Evolutionary conservation across 2,888 invertebrate genomes (phyloP).

Genomic region (Nomada hirtipes): DNA sequence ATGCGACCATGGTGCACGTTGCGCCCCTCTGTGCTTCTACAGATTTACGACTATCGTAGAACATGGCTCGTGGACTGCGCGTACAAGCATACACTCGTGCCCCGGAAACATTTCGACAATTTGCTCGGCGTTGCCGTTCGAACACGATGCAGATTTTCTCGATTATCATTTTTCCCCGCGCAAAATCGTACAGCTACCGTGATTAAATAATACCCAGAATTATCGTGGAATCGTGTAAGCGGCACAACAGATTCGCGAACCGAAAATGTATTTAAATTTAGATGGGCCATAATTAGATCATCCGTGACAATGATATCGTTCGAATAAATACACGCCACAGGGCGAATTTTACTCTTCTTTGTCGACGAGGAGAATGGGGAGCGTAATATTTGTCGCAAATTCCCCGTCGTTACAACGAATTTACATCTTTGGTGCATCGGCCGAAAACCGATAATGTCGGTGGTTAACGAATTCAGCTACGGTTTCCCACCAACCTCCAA

Average conservation of each 20-base stretch:
- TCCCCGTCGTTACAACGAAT: constrained; percentile 38
- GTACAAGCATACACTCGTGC: background rate
- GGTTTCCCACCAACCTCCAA: constrained; percentile 17
- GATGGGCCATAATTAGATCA: background rate
- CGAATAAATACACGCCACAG: background rate
- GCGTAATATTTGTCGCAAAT: constrained; percentile 33
- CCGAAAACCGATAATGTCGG: constrained; percentile 64
- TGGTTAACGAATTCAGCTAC: constrained; percentile 64
- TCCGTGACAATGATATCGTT: constrained; percentile 10
- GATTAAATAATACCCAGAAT: constrained; percentile 30
- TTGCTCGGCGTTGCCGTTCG: background rate
- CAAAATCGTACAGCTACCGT: no score
- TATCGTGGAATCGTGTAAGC: background rate
- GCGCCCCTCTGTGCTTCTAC: background rate
- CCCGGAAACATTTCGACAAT: background rate
- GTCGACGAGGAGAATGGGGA: background rate
- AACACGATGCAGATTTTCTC: background rate
- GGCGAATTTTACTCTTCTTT: background rate
- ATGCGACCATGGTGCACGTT: background rate
- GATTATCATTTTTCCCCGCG: background rate
- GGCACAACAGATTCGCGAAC: background rate
- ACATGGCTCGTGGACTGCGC: background rate
- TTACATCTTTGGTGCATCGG: constrained; percentile 50
- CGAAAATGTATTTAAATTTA: background rate
- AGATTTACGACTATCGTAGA: constrained; percentile 17